Evolutionary conservation across 2,797 vertebrate species (phyloP), one percentile per base, ranked within the genome.

Genomic region (Parotocinclus haroldoi): DNA sequence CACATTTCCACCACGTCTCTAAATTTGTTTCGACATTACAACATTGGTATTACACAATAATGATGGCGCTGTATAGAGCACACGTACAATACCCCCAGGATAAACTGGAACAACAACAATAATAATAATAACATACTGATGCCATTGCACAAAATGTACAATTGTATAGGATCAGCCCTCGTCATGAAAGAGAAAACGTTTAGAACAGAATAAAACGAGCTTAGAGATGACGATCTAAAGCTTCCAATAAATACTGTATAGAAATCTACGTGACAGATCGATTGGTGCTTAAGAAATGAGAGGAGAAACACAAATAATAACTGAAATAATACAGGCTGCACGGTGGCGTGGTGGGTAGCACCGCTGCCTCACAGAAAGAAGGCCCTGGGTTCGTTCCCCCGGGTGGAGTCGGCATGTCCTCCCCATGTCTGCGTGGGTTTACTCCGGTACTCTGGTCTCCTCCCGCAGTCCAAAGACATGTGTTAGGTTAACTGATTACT

Each of bases 131-230:
- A 44, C 50, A 51, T 37, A 74, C 69, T 59, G 68, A 42, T 71
- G 63, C 19, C 27, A 16, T 40, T 58, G 71, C 65, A 70, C 58
- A 71, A 58, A 65, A 67, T 49, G 52, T 67, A 71, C 73, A 71
- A 58, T 53, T 63, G 18, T 46, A 63, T 54, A 17, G 63, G 53
- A 74, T 18, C 60, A 38, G 45, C 16, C 52, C 17, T 55, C 40
- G 27, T 55, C n/a, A 37, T 38, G 49, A 37, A 14, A n/a, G n/a
- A n/a, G n/a, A n/a, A 52, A 49, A 48, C 14, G 7, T 52, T 60
- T 5, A 27, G 27, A 27, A 27, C 27, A 27, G 27, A 27, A 27
- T 27, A 67, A 63, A 63, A 66, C 58, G 51, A 68, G 68, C 59
- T 53, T 13, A n/a, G 48, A 66, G 57, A 63, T 37, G 49, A 67